Percentiles rank a stretch among this genome's conserved stretches.
These are phyloP conservation scores for Potamilus streckersoni DNA, from an alignment of 1,140 invertebrate genomes.

Conservation along the genomic window DNA sequence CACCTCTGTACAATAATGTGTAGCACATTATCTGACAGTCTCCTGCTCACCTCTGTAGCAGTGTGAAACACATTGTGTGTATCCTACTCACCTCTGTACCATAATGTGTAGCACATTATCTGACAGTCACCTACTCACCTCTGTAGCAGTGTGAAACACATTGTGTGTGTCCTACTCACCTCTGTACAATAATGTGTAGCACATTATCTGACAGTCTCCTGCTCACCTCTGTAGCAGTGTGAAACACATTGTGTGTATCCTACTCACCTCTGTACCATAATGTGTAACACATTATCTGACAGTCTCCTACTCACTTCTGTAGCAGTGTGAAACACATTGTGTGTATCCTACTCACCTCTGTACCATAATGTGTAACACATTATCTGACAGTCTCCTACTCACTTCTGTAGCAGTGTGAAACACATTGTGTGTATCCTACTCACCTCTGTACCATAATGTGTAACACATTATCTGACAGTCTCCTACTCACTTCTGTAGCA, in stretches of 20 bases:
- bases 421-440: background rate
- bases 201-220: too few species aligned
- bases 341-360: constrained; percentile 8
- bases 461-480: too few species aligned
- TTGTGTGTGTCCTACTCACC: background rate
- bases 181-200: background rate
- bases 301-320: too few species aligned
- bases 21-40: too few species aligned
- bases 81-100: constrained; percentile 8
- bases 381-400: too few species aligned
- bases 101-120: too few species aligned
- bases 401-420: background rate
- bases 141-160: background rate
- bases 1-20: constrained; percentile 5
- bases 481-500: too few species aligned
- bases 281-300: too few species aligned
- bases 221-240: background rate
- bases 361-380: too few species aligned
- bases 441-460: too few species aligned
- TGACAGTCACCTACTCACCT: too few species aligned
- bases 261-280: constrained; percentile 7
- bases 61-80: background rate
- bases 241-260: background rate
- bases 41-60: too few species aligned
- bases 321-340: background rate